A percentile compares a stretch with the other conserved stretches of the same genome.
Evolutionary conservation across 1,140 invertebrate genomes (phyloP).

Genomic region (Cyphomyrmex costatus): DNA sequence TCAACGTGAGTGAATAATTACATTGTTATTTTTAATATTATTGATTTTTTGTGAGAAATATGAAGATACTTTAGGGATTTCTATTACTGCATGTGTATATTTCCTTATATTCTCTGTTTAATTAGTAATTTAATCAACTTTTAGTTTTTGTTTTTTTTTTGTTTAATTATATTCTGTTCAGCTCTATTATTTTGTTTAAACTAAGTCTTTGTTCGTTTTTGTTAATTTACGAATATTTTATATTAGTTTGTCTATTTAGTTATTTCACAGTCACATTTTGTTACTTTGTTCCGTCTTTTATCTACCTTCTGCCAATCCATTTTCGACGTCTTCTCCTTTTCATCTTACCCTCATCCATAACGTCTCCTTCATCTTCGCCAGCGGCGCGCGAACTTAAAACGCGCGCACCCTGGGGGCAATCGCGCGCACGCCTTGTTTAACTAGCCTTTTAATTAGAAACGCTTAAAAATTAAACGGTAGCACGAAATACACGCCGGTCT

Average conservation of each 20-base stretch:
- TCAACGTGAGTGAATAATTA: background rate
- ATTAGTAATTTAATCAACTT: background rate
- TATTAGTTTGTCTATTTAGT: constrained; percentile 11
- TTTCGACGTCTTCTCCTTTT: constrained; percentile 15
- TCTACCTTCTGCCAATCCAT: background rate
- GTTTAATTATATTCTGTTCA: background rate
- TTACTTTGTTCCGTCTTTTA: constrained; percentile 1
- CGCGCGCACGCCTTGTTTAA: constrained; percentile 84
- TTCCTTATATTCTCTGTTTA: background rate
- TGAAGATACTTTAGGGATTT: background rate
- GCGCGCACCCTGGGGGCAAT: constrained; percentile 79
- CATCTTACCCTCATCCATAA: constrained; percentile 38
- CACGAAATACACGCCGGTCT: constrained; percentile 82
- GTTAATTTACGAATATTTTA: background rate
- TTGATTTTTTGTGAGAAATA: constrained; percentile 7
- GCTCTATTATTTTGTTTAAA: background rate
- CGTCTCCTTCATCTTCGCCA: constrained; percentile 30
- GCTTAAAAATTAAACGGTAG: constrained; percentile 86
- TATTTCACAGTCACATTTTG: background rate
- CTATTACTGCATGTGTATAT: background rate
- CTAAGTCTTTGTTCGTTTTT: background rate
- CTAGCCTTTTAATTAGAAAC: constrained; percentile 87
- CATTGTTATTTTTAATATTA: background rate
- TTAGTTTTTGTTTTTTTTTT: too few species aligned
- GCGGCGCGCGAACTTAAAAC: constrained; percentile 50